Evolutionary conservation across 2,113 vertebrate species (phyloP), one percentile per base, ranked within the genome.

Genomic region (Oreamnos americanus): DNA sequence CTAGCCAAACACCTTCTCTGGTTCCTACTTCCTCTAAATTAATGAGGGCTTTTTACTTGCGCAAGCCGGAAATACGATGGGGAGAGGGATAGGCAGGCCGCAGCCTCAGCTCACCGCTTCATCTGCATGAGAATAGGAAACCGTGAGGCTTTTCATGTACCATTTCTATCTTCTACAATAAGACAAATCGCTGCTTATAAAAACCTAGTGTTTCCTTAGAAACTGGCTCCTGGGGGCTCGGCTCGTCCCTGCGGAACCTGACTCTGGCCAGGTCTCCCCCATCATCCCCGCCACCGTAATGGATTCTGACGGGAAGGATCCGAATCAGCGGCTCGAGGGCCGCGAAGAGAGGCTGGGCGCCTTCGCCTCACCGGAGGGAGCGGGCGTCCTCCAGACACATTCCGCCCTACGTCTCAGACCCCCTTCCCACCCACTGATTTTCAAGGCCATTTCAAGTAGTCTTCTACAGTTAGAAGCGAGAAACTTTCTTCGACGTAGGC

Each of bases 61-160:
- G 86, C 49, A 13, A 93, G 89, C 86, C 49, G 71, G 96, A 97
- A 95, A 89, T 86, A 78, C 10, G 30, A 5, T 30, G 76, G 49
- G 93, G 67, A 47, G 88, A 55, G n/a, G 57, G 57, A 7, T 13
- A 13, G 64, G 28, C 45, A 89, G 96, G 96, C 93, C 57, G 1
- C 67, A n/a, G 86, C 39, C 60, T 0, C 36, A 49, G 96, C 88
- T 30, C 94, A 97, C 96, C 49, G 45, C 64, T 96, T 98, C 96
- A 98, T 99, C 96, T 98, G 76, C 98, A 98, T 98, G 94, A 99
- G 98, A 99, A 99, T 98, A 96, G 98, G 98, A 96, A 97, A 96
- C 96, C 51, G 2, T 85, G 98, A 97, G 97, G 93, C 95, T 97
- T 98, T 98, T 98, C 98, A 71, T 74, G 84, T 90, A 92, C 87